Evolutionary conservation across 2,888 invertebrate genomes (phyloP).

Genomic region (Graphium colonna): DNA sequence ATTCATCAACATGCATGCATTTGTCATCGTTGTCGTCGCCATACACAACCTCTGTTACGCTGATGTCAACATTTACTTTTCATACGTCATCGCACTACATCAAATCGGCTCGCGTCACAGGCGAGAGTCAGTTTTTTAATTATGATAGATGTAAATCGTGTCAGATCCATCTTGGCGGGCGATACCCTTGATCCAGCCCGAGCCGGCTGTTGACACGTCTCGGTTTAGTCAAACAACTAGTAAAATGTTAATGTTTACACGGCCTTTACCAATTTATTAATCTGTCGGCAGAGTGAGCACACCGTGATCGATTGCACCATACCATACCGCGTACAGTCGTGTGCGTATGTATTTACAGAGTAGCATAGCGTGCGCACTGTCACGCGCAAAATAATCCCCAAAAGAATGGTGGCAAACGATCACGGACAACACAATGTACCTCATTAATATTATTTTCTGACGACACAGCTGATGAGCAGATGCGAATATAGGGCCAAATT

Average conservation of each 20-base stretch:
- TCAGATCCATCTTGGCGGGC: constrained; percentile 17
- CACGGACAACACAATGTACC: not conserved
- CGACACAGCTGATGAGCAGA: not conserved
- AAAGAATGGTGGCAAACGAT: not conserved
- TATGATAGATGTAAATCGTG: constrained; percentile 17
- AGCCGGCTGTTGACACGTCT: constrained; percentile 13
- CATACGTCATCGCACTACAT: constrained; percentile 10
- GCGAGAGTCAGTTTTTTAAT: constrained; percentile 6
- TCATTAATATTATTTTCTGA: too few relatives aligned
- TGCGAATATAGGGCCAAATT: too few relatives aligned
- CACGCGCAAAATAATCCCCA: not conserved
- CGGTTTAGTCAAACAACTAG: constrained; percentile 23
- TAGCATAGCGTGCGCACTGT: too few relatives aligned
- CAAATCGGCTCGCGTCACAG: constrained; percentile 8
- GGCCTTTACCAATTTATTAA: constrained; percentile 60
- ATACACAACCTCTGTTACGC: constrained; percentile 9
- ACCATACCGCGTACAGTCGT: constrained; percentile 18
- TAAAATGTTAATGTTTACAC: constrained; percentile 43
- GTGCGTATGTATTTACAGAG: too few relatives aligned
- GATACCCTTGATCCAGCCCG: constrained; percentile 12
- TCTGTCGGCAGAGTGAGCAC: constrained; percentile 56
- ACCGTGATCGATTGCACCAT: constrained; percentile 56
- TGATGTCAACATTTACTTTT: constrained; percentile 12
- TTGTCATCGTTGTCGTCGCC: constrained; percentile 5
- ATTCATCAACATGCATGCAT: constrained; percentile 13